Base-by-base conservation (phyloP, 2,113 vertebrate species). In the Neomonachus schauinslandi region DNA sequence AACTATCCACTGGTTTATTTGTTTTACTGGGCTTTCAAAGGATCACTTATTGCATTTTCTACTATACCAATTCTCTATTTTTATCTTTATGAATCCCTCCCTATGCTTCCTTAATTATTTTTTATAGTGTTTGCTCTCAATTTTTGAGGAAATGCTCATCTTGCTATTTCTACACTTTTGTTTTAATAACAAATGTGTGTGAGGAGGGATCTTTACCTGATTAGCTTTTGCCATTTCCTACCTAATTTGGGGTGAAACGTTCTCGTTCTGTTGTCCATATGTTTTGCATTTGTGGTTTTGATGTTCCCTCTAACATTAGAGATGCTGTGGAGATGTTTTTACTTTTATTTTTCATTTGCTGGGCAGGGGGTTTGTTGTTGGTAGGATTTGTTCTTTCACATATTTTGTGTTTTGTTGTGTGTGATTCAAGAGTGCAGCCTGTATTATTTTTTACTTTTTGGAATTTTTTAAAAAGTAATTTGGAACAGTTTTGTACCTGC, bases 201-300 rank as follows among this genome's bases (percentile, higher is more conserved):
- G 19, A 96, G 18, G 49, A 13, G 74, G 31, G 87, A 42, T 72
- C 36, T 97, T 95, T 80, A 88, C 33, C 55, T 92, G 61, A 79
- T 21, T 81, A 36, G 24, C 36, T 94, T 91, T 91, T 86, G 53
- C 69, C 36, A 2, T 79, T 36, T 67, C n/a, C 55, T 80, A 49
- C 19, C 49, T 51, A 86, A 80, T 92, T 42, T 16, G 1, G 65
- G 4, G 19, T 49, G 59, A 92, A 86, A 86, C 69, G 24, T 61
- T 77, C 55, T 94, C 13, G 76, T 61, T 85, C 80, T 94, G 49
- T 72, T 84, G 86, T 53, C 5, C 72, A 14, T 59, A 31, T 80
- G 46, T 55, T 97, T 95, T 81, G 28, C 4, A 53, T 67, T 84
- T 89, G 39, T 24, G 11, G 21, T 89, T 90, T 84, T 74, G 21